A percentile compares a stretch with the other conserved stretches of the same genome.
These are phyloP conservation scores for Neomorphus geoffroyi DNA, from an alignment of 2,797 vertebrate genomes.

Conservation along the genomic window DNA sequence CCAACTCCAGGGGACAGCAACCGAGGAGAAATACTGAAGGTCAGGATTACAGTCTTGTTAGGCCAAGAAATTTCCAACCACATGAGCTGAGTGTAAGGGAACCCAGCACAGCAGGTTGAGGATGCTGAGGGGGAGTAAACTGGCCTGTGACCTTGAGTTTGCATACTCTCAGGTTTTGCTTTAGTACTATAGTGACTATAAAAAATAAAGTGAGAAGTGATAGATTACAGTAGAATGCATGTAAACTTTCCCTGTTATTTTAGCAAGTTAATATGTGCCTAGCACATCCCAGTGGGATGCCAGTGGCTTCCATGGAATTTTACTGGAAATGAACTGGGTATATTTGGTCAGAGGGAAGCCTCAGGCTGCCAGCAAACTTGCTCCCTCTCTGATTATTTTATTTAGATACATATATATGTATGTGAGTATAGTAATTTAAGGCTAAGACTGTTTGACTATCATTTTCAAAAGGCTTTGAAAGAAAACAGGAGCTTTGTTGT, in stretches of 20 bases:
- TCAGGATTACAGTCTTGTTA: neutral
- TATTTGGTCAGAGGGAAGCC: neutral
- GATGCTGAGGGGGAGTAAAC: neutral
- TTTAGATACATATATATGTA: neutral
- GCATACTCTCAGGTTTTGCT: neutral
- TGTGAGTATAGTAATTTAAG: neutral
- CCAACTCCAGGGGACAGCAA: neutral
- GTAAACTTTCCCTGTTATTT: neutral
- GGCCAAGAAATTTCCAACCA: neutral
- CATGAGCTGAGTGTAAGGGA: fast-evolving
- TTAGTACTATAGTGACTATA: neutral
- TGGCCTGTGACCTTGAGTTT: neutral
- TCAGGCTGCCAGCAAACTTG: slow-evolving; percentile 25
- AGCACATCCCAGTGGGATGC: slow-evolving; percentile 7
- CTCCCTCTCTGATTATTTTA: slow-evolving; percentile 34
- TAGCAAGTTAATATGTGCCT: slow-evolving; percentile 35
- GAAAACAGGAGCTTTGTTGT: neutral
- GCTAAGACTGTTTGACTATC: neutral
- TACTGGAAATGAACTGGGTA: slow-evolving; percentile 26
- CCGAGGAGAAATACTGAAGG: neutral
- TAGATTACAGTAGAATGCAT: neutral
- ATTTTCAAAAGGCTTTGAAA: slow-evolving; percentile 17
- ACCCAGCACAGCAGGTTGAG: neutral
- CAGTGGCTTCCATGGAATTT: slow-evolving; percentile 41
- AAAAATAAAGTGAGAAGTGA: neutral